These are phyloP conservation scores for Junonia oenone DNA, from an alignment of 2,888 invertebrate species.

Conservation along the genomic window DNA sequence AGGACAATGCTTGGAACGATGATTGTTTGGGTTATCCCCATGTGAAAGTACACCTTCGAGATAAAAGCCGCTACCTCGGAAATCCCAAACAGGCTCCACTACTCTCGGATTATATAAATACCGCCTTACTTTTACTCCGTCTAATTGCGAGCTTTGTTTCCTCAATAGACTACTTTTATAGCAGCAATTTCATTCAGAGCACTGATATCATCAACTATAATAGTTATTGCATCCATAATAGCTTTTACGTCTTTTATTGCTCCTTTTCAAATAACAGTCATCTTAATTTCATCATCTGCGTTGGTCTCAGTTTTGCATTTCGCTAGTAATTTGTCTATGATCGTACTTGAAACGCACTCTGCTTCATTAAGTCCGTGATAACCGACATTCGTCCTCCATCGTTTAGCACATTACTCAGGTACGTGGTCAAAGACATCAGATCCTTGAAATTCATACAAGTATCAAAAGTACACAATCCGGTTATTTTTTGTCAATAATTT, in stretches of 20 bases:
- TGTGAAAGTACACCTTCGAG: conserved; percentile 50
- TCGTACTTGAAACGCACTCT: not conserved
- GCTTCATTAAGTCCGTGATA: not conserved
- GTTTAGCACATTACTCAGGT: not conserved
- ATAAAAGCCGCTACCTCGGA: conserved; percentile 38
- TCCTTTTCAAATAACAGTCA: too few species aligned
- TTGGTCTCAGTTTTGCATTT: too few species aligned
- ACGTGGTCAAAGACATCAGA: not conserved
- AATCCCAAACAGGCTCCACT: conserved; percentile 40
- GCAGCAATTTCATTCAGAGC: not conserved
- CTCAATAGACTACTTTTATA: not conserved
- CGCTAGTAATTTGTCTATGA: not conserved
- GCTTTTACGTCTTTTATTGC: too few species aligned
- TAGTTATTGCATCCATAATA: not conserved
- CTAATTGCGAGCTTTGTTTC: not conserved
- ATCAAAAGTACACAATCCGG: not conserved
- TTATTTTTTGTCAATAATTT: not conserved
- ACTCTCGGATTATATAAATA: conserved; percentile 18
- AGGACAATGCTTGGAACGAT: conserved; percentile 17
- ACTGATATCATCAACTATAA: not conserved
- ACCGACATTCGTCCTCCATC: not conserved
- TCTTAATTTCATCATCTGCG: too few species aligned
- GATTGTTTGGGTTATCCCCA: conserved; percentile 49
- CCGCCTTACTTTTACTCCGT: conserved; percentile 21
- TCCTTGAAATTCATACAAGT: not conserved